Evolutionary conservation across 2,797 vertebrate species (phyloP).

Genomic region (Thalassophryne amazonica): DNA sequence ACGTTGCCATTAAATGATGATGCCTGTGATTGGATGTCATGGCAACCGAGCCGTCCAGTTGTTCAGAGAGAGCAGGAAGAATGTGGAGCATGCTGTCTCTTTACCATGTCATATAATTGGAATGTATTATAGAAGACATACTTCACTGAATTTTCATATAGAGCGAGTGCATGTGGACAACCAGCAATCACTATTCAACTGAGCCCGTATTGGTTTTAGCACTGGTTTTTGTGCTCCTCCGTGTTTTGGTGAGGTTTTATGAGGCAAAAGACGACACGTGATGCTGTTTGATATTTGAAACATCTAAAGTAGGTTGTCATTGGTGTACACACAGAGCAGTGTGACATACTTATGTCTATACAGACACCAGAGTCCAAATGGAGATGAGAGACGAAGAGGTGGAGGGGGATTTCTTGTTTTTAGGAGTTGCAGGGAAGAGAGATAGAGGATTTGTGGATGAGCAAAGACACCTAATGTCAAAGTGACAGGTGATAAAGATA

Average conservation of each 20-base stretch:
- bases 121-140: too few species aligned
- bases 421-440: conserved; percentile 2
- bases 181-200: conserved; percentile 65
- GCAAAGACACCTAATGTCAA: conserved; percentile 49
- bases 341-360: not conserved
- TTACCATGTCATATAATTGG: too few species aligned
- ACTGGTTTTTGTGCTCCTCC: conserved; percentile 30
- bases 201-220: conserved; percentile 9
- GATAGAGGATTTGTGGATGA: conserved; percentile 14
- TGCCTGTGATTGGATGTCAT: conserved; percentile 41
- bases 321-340: not conserved
- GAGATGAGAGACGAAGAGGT: not conserved
- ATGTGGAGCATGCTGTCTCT: conserved; percentile 22
- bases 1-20: conserved; percentile 22
- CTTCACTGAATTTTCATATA: conserved; percentile 51
- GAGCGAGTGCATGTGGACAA: conserved; percentile 41
- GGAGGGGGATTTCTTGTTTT: not conserved
- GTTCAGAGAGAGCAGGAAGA: conserved; percentile 12
- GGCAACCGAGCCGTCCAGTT: conserved; percentile 2
- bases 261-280: too few species aligned
- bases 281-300: too few species aligned
- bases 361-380: not conserved
- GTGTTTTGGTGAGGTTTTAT: conserved; percentile 17
- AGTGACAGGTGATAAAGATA: conserved; percentile 68
- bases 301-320: too few species aligned